Evolutionary conservation across 2,797 vertebrate genomes (phyloP).

Genomic region (Glossophaga mutica): DNA sequence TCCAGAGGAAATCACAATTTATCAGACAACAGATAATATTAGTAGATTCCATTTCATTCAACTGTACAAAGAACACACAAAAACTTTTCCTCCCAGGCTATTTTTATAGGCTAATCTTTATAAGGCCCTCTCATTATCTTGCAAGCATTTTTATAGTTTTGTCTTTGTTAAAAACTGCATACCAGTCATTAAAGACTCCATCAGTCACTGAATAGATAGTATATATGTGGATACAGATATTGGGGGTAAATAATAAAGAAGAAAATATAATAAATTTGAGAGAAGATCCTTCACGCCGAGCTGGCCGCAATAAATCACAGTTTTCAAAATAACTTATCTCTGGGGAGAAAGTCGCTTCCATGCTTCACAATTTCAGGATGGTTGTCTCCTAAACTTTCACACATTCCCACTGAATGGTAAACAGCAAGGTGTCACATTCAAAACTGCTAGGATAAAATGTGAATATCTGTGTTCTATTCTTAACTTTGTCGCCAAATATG

Average conservation of each 20-base stretch:
- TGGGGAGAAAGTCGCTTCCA: not conserved
- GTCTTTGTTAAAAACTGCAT: not conserved
- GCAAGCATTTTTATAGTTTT: constrained; percentile 10
- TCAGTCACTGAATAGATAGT: not conserved
- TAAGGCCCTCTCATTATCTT: not conserved
- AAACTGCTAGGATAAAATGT: not conserved
- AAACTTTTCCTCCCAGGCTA: not conserved
- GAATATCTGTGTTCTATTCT: not conserved
- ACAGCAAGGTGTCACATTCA: not conserved
- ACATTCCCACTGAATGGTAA: not conserved
- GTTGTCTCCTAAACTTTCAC: not conserved
- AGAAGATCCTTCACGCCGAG: not conserved
- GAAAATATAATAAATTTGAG: not conserved
- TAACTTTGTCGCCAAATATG: not conserved
- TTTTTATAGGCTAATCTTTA: not conserved
- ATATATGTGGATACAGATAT: not conserved
- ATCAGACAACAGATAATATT: not conserved
- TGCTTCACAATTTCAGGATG: constrained; percentile 10
- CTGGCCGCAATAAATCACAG: not conserved
- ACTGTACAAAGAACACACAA: not conserved
- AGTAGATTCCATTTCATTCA: not conserved
- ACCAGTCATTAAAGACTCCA: not conserved
- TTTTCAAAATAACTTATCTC: constrained; percentile 20
- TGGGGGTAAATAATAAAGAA: not conserved
- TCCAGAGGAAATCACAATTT: not conserved